These are phyloP conservation scores for Lethocerus indicus DNA, from an alignment of 1,140 invertebrate genomes.

Conservation along the genomic window DNA sequence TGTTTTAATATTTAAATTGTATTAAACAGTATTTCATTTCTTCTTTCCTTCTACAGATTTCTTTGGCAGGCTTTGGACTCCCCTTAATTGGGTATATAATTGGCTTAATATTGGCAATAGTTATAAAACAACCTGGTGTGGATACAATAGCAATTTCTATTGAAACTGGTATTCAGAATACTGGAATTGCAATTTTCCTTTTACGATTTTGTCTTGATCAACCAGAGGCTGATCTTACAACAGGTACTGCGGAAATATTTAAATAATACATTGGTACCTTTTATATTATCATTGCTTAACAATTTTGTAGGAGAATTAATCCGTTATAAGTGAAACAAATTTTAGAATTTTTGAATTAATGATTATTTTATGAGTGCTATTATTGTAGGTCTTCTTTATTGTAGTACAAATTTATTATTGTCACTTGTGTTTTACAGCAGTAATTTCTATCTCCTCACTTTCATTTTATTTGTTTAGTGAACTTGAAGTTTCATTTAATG, in stretches of 20 bases:
- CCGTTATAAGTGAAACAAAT: neutral
- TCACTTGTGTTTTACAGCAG: too few species aligned
- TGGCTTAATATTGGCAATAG: slow-evolving; percentile 41
- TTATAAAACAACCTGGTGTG: slow-evolving; percentile 38
- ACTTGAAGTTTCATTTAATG: too few species aligned
- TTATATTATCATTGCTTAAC: neutral
- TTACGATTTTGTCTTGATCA: slow-evolving; percentile 48
- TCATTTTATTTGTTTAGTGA: too few species aligned
- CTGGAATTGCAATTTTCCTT: slow-evolving; percentile 78
- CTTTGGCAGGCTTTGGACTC: slow-evolving; percentile 63
- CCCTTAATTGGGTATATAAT: slow-evolving; percentile 75
- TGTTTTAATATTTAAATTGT: too few species aligned
- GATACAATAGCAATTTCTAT: slow-evolving; percentile 75
- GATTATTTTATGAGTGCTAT: neutral
- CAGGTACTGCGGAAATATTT: slow-evolving; percentile 28
- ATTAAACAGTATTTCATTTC: neutral
- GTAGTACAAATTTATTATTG: neutral
- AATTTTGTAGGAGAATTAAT: neutral
- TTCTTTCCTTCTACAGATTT: slow-evolving; percentile 38
- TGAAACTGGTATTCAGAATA: slow-evolving; percentile 91
- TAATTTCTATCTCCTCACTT: too few species aligned
- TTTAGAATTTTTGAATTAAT: neutral
- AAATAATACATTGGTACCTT: neutral
- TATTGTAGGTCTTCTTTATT: slow-evolving; percentile 5
- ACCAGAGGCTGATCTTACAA: slow-evolving; percentile 64